phyloP scores from a whole-genome alignment of 2,797 vertebrate species.

The Arrhamphus sclerolepis region DNA sequence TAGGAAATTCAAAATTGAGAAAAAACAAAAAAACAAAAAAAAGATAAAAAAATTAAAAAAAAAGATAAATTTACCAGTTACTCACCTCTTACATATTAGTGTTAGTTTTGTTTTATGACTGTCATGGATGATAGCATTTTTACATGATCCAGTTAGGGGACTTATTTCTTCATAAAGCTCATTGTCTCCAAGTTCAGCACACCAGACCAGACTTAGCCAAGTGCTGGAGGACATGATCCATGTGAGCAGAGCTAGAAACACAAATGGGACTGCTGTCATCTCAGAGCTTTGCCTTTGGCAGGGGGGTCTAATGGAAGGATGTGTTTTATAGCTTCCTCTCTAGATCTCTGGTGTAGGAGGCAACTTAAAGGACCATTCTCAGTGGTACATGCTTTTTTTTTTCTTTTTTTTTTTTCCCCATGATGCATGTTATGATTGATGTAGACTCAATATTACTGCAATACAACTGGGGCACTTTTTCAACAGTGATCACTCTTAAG shows the following conservation, averaged over 20 bases:
- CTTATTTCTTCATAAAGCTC: conserved; percentile 22
- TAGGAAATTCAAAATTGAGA: too few species aligned
- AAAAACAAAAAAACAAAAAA: too few species aligned
- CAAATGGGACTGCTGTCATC: conserved; percentile 74
- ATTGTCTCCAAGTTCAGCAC: conserved; percentile 25
- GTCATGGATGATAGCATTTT: conserved; percentile 27
- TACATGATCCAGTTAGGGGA: conserved; percentile 21
- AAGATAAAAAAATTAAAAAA: background rate
- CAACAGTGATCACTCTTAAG: too few species aligned
- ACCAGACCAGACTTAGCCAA: conserved; percentile 35
- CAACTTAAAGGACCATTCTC: conserved; percentile 51
- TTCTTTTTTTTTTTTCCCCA: conserved; percentile 2
- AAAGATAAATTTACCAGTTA: conserved; percentile 29
- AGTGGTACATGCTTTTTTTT: conserved; percentile 30
- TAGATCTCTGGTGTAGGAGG: conserved; percentile 53
- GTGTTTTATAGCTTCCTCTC: conserved; percentile 75
- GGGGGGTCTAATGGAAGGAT: conserved; percentile 26
- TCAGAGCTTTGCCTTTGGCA: conserved; percentile 70
- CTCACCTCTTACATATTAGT: conserved; percentile 67
- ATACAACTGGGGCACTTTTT: conserved; percentile 13
- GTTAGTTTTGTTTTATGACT: conserved; percentile 26
- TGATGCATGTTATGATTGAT: conserved; percentile 33
- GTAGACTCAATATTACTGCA: conserved; percentile 8
- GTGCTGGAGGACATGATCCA: conserved; percentile 61
- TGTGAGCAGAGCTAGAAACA: conserved; percentile 70